These are phyloP conservation scores for Macquaria australasica DNA, from an alignment of 2,113 vertebrate genomes.

Conservation along the genomic window DNA sequence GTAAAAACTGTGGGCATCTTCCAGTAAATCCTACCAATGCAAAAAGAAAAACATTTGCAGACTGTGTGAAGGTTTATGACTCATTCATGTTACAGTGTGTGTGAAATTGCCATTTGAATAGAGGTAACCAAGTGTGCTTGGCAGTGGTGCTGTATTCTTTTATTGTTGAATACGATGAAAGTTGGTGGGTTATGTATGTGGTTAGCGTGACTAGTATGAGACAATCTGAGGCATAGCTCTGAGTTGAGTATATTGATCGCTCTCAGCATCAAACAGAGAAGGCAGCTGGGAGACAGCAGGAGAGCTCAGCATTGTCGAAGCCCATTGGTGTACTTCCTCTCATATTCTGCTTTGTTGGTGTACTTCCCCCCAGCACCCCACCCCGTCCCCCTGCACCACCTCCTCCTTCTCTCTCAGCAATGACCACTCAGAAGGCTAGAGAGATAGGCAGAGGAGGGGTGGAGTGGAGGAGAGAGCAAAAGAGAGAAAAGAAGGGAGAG, in stretches of 20 bases:
- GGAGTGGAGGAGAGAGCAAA: conserved; percentile 62
- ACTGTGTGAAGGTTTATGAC: conserved; percentile 27
- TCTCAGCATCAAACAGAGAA: conserved; percentile 64
- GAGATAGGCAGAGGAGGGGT: conserved; percentile 54
- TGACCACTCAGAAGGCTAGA: conserved; percentile 58
- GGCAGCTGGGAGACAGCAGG: conserved; percentile 69
- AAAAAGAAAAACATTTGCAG: conserved; percentile 34
- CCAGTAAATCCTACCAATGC: conserved; percentile 6
- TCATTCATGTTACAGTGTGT: conserved; percentile 21
- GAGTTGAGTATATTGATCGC: conserved; percentile 69
- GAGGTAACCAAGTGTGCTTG: conserved; percentile 43
- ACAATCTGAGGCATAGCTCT: conserved; percentile 38
- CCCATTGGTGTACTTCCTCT: conserved; percentile 59
- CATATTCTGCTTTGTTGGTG: conserved; percentile 53
- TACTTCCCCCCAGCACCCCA: conserved; percentile 39
- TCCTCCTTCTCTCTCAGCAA: conserved; percentile 55
- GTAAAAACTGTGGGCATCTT: conserved; percentile 24
- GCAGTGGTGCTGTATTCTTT: conserved; percentile 10
- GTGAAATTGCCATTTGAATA: conserved; percentile 37
- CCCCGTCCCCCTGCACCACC: conserved; percentile 37
- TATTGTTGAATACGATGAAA: conserved; percentile 25
- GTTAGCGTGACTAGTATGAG: conserved; percentile 36
- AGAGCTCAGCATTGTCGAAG: conserved; percentile 44
- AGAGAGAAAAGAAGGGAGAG: conserved; percentile 64
- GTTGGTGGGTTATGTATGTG: conserved; percentile 41